A percentile compares a stretch with the other conserved stretches of the same genome.
These are phyloP conservation scores for Monomorium pharaonis DNA, from an alignment of 1,140 invertebrate species.

Conservation along the genomic window DNA sequence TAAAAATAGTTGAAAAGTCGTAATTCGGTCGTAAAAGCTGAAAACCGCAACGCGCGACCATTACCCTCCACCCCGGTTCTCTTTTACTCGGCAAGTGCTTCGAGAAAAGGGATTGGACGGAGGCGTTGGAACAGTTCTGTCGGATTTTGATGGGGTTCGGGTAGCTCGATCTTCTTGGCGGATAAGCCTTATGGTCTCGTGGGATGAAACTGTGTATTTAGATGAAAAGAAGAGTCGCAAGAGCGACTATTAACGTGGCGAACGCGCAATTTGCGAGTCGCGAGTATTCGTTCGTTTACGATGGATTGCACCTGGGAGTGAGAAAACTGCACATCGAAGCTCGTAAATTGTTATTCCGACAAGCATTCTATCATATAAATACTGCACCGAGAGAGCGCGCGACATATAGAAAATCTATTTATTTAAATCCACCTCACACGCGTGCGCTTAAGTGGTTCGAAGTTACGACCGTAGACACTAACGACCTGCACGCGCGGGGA, in stretches of 20 bases:
- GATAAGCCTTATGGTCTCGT: conserved; percentile 74
- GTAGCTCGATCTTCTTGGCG: conserved; percentile 67
- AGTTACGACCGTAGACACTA: conserved; percentile 46
- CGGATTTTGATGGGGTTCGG: conserved; percentile 66
- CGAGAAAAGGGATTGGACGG: conserved; percentile 63
- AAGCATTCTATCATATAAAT: background rate
- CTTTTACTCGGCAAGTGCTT: conserved; percentile 65
- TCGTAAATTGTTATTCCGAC: background rate
- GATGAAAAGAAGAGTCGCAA: conserved; percentile 58
- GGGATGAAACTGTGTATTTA: conserved; percentile 60
- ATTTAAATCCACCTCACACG: conserved; percentile 37
- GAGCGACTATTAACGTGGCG: conserved; percentile 12
- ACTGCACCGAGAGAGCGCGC: background rate
- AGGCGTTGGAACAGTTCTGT: conserved; percentile 59
- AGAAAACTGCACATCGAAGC: background rate
- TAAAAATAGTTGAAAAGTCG: conserved; percentile 84
- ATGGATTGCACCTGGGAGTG: background rate
- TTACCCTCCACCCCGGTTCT: conserved; percentile 68
- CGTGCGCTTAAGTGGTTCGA: conserved; percentile 24
- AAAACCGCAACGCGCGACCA: conserved; percentile 79
- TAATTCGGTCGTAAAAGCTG: conserved; percentile 82
- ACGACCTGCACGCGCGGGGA: conserved; percentile 13
- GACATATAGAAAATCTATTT: conserved; percentile 17
- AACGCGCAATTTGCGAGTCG: conserved; percentile 7
- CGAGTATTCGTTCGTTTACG: background rate